Base-by-base conservation (phyloP, 2,113 vertebrate genomes). In the Chitala chitala region DNA sequence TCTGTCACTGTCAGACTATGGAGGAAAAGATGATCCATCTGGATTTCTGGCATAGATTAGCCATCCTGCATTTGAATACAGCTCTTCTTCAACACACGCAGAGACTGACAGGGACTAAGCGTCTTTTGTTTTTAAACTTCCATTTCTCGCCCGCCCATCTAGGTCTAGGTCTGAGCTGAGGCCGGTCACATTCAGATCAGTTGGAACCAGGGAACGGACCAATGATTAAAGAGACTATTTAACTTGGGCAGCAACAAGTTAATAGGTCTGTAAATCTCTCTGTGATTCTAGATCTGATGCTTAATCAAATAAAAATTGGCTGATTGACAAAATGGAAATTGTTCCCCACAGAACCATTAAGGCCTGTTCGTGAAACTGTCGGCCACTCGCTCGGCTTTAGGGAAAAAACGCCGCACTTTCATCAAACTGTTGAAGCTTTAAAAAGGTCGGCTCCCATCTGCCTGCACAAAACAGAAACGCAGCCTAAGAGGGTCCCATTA, bases 1-100 rank as follows among this genome's bases (percentile, higher is more conserved):
- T 82, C 80, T 78, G 75, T 84, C 78, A 75, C 59, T 77, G 78
- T 75, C 78, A 77, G 17, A 46, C 72, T 36, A 20, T 29, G 24
- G 73, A 78, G 74, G 75, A 79, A 78, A 76, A 76, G 75, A 26
- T 13, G 53, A 66, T 75, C 64, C 20, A 20, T 69, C 54, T 24
- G 51, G 33, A 54, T 61, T 42, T 70, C 54, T 69, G 29, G 17
- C 54, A 36, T 33, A n/a, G 29, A 59, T 51, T 46, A 59, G 20
- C 40, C 42, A 54, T 26, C 15, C 29, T 50, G 33, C 29, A 17
- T 59, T 15, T 63, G 17, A 8, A 17, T 33, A 29, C 17, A 36
- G 26, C 20, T 1, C 20, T 29, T 38, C 13, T 20, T 38, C 29
- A 63, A 29, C 13, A 33, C 38, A 7, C 33, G 15, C 59, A 38